A percentile compares a stretch with the other conserved stretches of the same genome.
These are phyloP conservation scores for Ernsta delagoae DNA, from an alignment of 2,888 invertebrate genomes.

Conservation along the genomic window DNA sequence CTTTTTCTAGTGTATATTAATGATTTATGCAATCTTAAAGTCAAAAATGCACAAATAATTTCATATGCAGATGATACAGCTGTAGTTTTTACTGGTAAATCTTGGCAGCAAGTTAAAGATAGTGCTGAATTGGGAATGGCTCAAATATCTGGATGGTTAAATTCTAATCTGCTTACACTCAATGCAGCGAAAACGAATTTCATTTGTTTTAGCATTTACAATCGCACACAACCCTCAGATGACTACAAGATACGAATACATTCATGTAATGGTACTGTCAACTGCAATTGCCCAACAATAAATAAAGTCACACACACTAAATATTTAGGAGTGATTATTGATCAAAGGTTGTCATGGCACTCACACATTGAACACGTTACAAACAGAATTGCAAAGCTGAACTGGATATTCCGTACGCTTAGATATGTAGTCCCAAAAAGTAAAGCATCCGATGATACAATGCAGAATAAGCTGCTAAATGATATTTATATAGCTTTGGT, in stretches of 20 bases:
- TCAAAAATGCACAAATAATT: too few species aligned
- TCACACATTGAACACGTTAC: background rate
- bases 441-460: background rate
- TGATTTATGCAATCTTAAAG: too few species aligned
- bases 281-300: background rate
- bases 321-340: background rate
- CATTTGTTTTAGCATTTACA: background rate
- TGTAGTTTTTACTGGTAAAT: too few species aligned
- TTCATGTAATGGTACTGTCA: background rate
- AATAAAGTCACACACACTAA: background rate
- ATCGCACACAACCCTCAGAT: background rate
- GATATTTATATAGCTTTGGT: background rate
- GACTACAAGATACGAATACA: background rate
- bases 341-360: background rate
- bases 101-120: too few species aligned
- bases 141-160: background rate
- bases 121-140: too few species aligned
- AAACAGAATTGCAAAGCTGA: background rate
- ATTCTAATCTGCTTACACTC: background rate
- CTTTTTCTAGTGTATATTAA: too few species aligned
- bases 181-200: background rate
- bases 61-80: too few species aligned
- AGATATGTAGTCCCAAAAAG: background rate
- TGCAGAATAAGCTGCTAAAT: background rate
- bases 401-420: background rate